phyloP scores from a whole-genome alignment of 2,113 vertebrate species.

The Morone chrysops region DNA sequence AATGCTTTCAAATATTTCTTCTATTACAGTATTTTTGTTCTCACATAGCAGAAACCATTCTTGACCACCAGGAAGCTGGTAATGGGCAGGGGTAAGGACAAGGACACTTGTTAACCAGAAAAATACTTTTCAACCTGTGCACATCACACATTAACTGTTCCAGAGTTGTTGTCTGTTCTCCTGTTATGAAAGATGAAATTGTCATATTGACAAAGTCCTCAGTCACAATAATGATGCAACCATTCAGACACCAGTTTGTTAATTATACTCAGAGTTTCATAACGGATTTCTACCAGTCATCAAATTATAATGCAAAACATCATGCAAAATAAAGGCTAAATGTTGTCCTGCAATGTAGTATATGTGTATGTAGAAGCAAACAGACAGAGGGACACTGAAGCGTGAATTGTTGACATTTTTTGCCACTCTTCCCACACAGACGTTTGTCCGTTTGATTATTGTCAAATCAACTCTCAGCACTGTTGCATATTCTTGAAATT shows the following conservation, averaged over 20 bases:
- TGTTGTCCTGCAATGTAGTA: not conserved
- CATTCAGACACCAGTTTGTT: not conserved
- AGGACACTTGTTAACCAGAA: conserved; percentile 31
- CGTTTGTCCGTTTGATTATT: not conserved
- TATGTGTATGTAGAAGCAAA: not conserved
- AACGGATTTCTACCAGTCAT: conserved; percentile 3
- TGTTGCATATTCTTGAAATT: not conserved
- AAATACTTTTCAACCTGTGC: conserved; percentile 34
- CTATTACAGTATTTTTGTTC: not conserved
- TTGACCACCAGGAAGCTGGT: not conserved
- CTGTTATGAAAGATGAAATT: conserved; percentile 22
- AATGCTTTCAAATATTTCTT: conserved; percentile 19
- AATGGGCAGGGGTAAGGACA: not conserved
- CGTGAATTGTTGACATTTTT: not conserved
- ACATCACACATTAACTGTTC: conserved; percentile 45
- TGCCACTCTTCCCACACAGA: not conserved
- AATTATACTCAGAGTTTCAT: conserved; percentile 24
- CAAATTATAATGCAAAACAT: not conserved
- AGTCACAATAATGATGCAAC: conserved; percentile 15
- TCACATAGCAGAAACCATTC: conserved; percentile 2
- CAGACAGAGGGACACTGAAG: not conserved
- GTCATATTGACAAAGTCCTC: not conserved
- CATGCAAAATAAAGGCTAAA: conserved; percentile 5
- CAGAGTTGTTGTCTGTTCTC: conserved; percentile 3
- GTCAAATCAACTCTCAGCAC: not conserved